Base-by-base conservation (phyloP, 2,113 vertebrate species). In the Sinocyclocheilus rhinocerous region DNA sequence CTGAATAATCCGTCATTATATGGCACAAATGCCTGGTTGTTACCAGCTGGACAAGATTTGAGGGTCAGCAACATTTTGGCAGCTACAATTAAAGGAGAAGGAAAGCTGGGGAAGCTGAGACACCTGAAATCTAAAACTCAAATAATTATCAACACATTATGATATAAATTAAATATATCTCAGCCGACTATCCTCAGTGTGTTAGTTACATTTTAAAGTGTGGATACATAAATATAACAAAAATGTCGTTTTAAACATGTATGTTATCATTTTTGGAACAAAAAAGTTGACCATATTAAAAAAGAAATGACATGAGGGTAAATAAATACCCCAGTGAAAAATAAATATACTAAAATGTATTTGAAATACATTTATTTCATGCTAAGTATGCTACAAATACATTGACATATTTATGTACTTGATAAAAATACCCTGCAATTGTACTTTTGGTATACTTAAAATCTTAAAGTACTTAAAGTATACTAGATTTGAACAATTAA, bases 1-100 rank as follows among this genome's bases (percentile, higher is more conserved):
- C 80, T 12, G 80, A 45, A 82, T 82, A 52, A 69, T 69, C 42
- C 6, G 26, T 81, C 80, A 67, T 81, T 81, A 81, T 67, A 81
- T 2, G 2, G 22, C n/a, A 2, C 61, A 67, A 50, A 50, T 67
- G 42, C 6, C 15, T 26, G 79, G 20, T 11, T 81, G 39, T 69
- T 48, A 48, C 59, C 24, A 1, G 79, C n/a, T 69, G 80, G 61
- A 50, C 80, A 7, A 29, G 80, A 65, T 50, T 11, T 50, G 16
- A 69, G 39, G 16, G 61, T 67, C 61, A 69, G 36, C 61, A 81
- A 18, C 39, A 29, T 67, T 80, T 26, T 63, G 33, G 36, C 78
- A 63, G 57, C 26, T 50, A 67, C 42, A 81, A 81, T 81, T 67
- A 81, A 67, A 69, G 36, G 36, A 81, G 59, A 81, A 33, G 13